A percentile compares a stretch with the other conserved stretches of the same genome.
Evolutionary conservation across 2,797 vertebrate species (phyloP).

Genomic region (Oceanodroma leucorhoa): DNA sequence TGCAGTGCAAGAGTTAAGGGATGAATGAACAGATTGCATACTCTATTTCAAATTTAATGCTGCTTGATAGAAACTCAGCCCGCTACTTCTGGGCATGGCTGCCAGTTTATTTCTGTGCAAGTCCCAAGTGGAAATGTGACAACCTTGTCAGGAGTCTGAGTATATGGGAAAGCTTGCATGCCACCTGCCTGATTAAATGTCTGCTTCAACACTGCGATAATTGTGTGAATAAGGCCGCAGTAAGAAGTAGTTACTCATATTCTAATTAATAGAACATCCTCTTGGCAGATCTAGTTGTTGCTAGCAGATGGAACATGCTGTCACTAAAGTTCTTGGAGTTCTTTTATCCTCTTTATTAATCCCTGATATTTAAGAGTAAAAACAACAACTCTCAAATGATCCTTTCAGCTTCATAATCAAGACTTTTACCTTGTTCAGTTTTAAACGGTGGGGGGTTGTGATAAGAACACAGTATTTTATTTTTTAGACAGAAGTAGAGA

Average conservation of each 20-base stretch:
- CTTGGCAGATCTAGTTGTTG: constrained; percentile 21
- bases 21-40: neutral
- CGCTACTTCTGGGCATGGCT: neutral
- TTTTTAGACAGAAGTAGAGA: neutral
- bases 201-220: neutral
- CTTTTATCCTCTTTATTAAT: constrained; percentile 30
- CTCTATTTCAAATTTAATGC: neutral
- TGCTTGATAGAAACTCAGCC: neutral
- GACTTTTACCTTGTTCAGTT: neutral
- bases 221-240: neutral
- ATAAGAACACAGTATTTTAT: neutral
- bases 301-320: constrained; percentile 55
- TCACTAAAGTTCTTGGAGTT: constrained; percentile 49
- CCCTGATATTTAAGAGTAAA: constrained; percentile 23
- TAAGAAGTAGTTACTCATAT: constrained; percentile 48
- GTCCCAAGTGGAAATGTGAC: constrained; percentile 7
- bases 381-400: neutral
- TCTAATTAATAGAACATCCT: constrained; percentile 54
- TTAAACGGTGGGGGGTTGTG: accelerated
- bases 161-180: neutral
- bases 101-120: neutral
- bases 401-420: neutral
- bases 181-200: constrained; percentile 12
- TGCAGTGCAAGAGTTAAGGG: neutral
- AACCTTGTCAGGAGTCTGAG: neutral